A percentile compares a stretch with the other conserved stretches of the same genome.
Conservation (phyloP, 2,888 invertebrate genomes). For the Rhaphigaster nebulosa region DNA sequence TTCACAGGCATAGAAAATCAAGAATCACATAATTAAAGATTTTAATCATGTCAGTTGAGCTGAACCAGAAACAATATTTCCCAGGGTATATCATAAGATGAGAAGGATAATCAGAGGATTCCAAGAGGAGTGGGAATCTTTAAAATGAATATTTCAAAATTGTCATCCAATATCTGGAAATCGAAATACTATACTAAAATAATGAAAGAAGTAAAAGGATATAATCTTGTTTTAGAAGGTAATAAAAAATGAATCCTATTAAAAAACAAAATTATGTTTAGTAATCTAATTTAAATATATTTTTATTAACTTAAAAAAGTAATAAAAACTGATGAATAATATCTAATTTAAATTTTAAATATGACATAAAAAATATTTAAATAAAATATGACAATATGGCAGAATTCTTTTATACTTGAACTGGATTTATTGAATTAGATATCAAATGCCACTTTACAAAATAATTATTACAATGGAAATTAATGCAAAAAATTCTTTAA, state of each 20-base stretch:
- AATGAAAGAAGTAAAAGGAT: background rate
- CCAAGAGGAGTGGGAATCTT: too few relatives aligned
- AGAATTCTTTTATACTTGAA: background rate
- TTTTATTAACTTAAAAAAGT: background rate
- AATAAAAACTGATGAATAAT: background rate
- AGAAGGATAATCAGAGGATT: too few relatives aligned
- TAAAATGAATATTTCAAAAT: too few relatives aligned
- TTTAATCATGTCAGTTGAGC: too few relatives aligned
- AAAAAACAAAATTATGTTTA: background rate
- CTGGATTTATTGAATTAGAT: background rate
- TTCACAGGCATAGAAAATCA: too few relatives aligned
- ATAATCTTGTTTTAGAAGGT: background rate
- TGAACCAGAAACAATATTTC: too few relatives aligned
- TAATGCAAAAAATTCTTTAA: conserved; percentile 18
- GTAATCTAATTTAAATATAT: background rate
- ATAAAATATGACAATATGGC: background rate
- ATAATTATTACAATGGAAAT: background rate
- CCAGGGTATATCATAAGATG: too few relatives aligned
- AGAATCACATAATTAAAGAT: too few relatives aligned
- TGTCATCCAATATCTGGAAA: too few relatives aligned
- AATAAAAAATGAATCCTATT: background rate
- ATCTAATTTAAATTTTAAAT: background rate
- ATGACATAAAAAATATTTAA: background rate
- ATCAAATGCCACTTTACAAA: background rate
- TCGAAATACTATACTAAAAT: background rate